A percentile compares a stretch with the other conserved stretches of the same genome.
These are phyloP conservation scores for Orgyia antiqua DNA, from an alignment of 2,888 invertebrate genomes.

Conservation along the genomic window DNA sequence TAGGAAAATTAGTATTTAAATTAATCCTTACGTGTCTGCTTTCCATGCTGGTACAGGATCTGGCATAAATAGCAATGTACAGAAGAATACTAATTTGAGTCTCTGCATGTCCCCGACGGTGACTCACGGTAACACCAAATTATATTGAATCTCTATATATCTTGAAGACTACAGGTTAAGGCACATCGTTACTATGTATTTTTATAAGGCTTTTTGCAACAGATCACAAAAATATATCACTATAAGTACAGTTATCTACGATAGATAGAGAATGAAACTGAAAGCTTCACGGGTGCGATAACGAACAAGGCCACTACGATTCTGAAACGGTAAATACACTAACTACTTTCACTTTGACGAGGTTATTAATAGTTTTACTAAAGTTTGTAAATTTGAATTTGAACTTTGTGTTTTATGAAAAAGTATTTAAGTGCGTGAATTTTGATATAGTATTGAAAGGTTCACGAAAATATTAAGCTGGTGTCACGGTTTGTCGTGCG, in stretches of 20 bases:
- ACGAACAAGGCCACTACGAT: constrained; percentile 62
- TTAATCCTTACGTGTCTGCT: constrained; percentile 46
- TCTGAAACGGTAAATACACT: constrained; percentile 46
- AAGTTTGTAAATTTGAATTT: constrained; percentile 15
- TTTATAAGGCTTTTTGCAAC: constrained; percentile 38
- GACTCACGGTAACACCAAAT: constrained; percentile 45
- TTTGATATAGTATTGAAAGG: constrained; percentile 19
- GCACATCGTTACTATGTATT: constrained; percentile 60
- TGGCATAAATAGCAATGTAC: constrained; percentile 50
- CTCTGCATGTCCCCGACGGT: constrained; percentile 49
- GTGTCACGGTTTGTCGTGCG: constrained; percentile 16
- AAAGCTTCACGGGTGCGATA: constrained; percentile 51
- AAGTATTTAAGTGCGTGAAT: constrained; percentile 15
- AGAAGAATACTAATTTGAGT: constrained; percentile 41
- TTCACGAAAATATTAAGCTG: constrained; percentile 6
- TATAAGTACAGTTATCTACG: constrained; percentile 18
- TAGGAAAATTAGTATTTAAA: too few relatives aligned
- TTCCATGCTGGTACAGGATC: constrained; percentile 57
- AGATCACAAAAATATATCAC: constrained; percentile 29
- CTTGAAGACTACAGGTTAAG: constrained; percentile 55
- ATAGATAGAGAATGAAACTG: constrained; percentile 23
- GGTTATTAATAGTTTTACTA: constrained; percentile 42
- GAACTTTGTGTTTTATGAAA: neutral
- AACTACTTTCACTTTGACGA: constrained; percentile 40
- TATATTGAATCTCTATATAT: too few relatives aligned